Base-by-base conservation (phyloP, 2,888 invertebrate genomes). In the Nomada lathburiana region DNA sequence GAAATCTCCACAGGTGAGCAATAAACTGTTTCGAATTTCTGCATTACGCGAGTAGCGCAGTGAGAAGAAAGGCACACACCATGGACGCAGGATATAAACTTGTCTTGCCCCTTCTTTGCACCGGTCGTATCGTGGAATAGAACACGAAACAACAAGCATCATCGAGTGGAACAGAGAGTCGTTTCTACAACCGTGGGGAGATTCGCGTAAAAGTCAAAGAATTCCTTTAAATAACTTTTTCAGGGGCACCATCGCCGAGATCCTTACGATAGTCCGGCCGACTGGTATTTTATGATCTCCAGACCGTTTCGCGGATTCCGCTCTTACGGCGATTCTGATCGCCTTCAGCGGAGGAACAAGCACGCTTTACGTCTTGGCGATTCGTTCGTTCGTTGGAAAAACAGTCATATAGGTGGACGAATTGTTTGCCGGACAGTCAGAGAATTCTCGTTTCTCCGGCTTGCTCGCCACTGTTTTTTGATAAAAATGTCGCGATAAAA, bases 181-280 rank as follows among this genome's bases (percentile, higher is more conserved):
- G 78, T 73, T 29, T 63, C 47, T 23, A 26, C 53, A 23, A 50
- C 52, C 50, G 69, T 63, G 71, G 20, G 26, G n/a, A 68, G 47
- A 53, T 55, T 68, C 67, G 26, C 64, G 64, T 81, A 70, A 80
- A 80, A 74, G 65, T 80, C 71, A 26, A 26, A 72, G 53, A 57
- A 76, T 76, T 71, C 65, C 55, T 63, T 73, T 74, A 60, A 81
- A 68, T 59, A 64, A 80, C 62, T 80, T 81, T 80, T 70, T 70
- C 67, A 67, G 47, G 55, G 50, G 52, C 64, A 18, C 29, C 47
- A 7, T 18, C 53, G 16, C 16, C 52, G 13, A 42, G 65, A 73
- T 55, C 44, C 59, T 36, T 18, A n/a, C 26, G 59, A 69, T 81
- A 50, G 60, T 50, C 52, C 64, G 63, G 13, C 36, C 11, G 63